Percentiles rank a stretch among this genome's conserved stretches.
Evolutionary conservation across 92 coral and sea anemone genomes (phyloP).

Genomic region (Umimayanthus chanpuru): DNA sequence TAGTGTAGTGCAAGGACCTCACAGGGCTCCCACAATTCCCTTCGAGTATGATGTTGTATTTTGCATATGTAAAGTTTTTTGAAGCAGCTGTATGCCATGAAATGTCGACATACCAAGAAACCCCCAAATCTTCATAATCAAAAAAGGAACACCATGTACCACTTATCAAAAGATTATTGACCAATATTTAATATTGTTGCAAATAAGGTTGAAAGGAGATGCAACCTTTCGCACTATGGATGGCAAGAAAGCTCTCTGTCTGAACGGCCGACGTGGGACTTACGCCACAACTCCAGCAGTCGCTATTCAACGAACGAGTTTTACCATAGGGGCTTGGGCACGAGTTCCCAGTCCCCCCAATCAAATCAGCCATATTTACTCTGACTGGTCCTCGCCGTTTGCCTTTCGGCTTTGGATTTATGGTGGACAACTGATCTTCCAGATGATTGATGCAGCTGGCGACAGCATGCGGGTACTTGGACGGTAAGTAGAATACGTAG

Average conservation of each 20-base stretch:
- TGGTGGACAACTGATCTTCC: slow-evolving; percentile 16
- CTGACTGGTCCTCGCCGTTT: slow-evolving; percentile 35
- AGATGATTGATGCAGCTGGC: slow-evolving; percentile 5
- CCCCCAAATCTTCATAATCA: too few species aligned
- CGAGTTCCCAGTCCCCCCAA: slow-evolving; percentile 23
- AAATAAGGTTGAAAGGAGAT: slow-evolving; percentile 7
- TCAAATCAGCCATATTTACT: slow-evolving; percentile 31
- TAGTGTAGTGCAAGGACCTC: too few species aligned
- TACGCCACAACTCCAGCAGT: slow-evolving; percentile 35
- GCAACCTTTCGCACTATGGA: slow-evolving; percentile 15
- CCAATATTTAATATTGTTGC: neutral
- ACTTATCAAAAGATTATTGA: neutral
- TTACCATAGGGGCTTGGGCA: slow-evolving; percentile 26
- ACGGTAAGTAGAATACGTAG: slow-evolving; percentile 12
- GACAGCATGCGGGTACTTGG: slow-evolving; percentile 19
- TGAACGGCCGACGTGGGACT: slow-evolving; percentile 27
- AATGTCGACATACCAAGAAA: too few species aligned
- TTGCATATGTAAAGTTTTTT: too few species aligned
- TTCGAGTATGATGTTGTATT: too few species aligned
- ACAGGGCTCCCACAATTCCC: too few species aligned
- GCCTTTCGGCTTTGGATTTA: slow-evolving; percentile 39
- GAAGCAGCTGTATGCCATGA: too few species aligned
- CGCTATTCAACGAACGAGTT: slow-evolving; percentile 24
- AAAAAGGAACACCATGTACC: too few species aligned
- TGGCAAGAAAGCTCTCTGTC: slow-evolving; percentile 28